Percentiles rank a stretch among this genome's conserved stretches.
phyloP scores from a whole-genome alignment of 2,888 invertebrate genomes.

The Imbricaverruca yamaguchii region DNA sequence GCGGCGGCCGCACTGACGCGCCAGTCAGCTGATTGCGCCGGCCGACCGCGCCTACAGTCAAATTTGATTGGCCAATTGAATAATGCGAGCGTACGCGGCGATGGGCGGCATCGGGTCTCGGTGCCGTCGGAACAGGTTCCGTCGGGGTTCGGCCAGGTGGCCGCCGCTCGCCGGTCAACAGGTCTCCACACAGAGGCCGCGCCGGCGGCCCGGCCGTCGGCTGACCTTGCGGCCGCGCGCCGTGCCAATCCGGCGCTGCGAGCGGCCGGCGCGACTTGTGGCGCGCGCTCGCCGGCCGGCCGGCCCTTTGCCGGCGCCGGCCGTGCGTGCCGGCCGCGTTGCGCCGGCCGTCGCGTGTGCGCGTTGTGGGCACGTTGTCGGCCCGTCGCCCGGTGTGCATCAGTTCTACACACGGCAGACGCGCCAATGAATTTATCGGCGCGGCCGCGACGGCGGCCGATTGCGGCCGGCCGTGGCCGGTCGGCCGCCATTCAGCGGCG shows the following conservation, averaged over 20 bases:
- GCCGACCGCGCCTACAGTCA: constrained; percentile 10
- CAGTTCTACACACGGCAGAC: too few species aligned
- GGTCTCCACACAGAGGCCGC: neutral
- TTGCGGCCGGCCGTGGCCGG: neutral
- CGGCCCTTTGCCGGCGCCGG: neutral
- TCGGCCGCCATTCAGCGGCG: neutral
- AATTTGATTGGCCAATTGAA: constrained; percentile 19
- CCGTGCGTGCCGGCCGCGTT: too few species aligned
- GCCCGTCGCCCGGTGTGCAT: neutral
- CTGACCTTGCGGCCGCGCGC: neutral
- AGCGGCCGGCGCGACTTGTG: neutral
- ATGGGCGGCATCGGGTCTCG: neutral
- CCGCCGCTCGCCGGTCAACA: neutral
- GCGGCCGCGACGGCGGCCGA: neutral
- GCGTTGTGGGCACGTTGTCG: neutral
- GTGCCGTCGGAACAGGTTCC: neutral
- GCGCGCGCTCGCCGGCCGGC: neutral
- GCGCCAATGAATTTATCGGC: neutral
- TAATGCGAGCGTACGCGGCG: neutral
- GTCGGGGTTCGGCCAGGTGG: neutral
- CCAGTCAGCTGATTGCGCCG: neutral
- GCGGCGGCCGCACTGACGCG: neutral
- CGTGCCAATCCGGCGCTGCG: neutral
- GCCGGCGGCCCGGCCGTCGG: neutral
- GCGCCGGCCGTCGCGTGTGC: too few species aligned